Evolutionary conservation across 2,113 vertebrate species (phyloP).

Genomic region (Excalfactoria chinensis): DNA sequence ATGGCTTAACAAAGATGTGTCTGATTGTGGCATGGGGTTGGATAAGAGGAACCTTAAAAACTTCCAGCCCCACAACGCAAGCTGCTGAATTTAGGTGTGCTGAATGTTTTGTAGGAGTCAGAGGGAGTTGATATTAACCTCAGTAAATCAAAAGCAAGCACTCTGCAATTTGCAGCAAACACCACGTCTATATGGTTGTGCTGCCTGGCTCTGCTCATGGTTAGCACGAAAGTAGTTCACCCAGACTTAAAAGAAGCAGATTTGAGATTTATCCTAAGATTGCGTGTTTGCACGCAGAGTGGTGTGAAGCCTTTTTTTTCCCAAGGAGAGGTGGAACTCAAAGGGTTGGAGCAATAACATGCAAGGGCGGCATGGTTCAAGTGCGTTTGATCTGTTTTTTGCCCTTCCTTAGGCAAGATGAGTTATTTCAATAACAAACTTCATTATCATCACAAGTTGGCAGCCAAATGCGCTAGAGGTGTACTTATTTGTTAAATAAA

Average conservation of each 20-base stretch:
- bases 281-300: not conserved
- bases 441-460: not conserved
- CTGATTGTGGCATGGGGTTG: not conserved
- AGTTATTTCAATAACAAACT: slow-evolving; percentile 33
- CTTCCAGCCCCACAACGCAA: not conserved
- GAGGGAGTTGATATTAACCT: not conserved
- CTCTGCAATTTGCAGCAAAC: not conserved
- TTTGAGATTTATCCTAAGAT: not conserved
- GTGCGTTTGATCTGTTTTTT: not conserved
- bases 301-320: not conserved
- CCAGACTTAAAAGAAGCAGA: not conserved
- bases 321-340: not conserved
- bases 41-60: not conserved
- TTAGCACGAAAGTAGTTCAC: not conserved
- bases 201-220: not conserved
- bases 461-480: not conserved
- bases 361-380: not conserved
- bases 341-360: not conserved
- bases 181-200: not conserved
- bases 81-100: not conserved
- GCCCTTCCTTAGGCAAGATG: slow-evolving; percentile 43
- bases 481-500: slow-evolving; percentile 66
- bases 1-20: not conserved
- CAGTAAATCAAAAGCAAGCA: not conserved
- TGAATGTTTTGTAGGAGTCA: not conserved